Evolutionary conservation across 1,140 invertebrate species (phyloP).

Genomic region (Ceratitis capitata): DNA sequence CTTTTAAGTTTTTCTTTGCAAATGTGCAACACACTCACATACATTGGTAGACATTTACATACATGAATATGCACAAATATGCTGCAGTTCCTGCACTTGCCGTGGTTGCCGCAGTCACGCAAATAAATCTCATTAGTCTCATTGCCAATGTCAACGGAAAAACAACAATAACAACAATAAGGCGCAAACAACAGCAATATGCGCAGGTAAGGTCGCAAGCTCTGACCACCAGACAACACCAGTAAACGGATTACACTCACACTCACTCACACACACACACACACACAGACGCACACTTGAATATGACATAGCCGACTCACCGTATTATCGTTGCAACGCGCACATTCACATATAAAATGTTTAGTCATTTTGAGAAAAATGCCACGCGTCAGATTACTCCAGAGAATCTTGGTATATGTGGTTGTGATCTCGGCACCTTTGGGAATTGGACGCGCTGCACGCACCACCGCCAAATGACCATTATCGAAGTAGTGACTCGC

Average conservation of each 20-base stretch:
- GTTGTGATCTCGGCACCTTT: slow-evolving; percentile 77
- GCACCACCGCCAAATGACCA: slow-evolving; percentile 71
- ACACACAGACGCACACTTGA: too few species aligned
- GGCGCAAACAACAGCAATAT: neutral
- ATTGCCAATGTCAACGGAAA: slow-evolving; percentile 20
- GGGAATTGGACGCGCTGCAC: slow-evolving; percentile 72
- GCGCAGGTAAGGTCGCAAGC: neutral
- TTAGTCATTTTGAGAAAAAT: slow-evolving; percentile 77
- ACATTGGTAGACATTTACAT: neutral
- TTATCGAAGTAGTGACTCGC: slow-evolving; percentile 74
- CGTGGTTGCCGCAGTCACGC: slow-evolving; percentile 12
- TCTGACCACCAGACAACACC: neutral
- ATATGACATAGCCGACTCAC: too few species aligned
- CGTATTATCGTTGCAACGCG: slow-evolving; percentile 76
- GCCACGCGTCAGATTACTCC: slow-evolving; percentile 75
- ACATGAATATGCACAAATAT: too few species aligned
- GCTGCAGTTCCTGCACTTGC: neutral
- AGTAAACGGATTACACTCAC: neutral
- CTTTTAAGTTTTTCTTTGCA: neutral
- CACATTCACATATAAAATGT: slow-evolving; percentile 78
- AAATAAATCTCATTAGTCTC: slow-evolving; percentile 37
- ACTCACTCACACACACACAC: neutral
- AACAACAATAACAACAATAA: neutral
- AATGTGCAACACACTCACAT: neutral
- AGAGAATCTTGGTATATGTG: slow-evolving; percentile 77